These are phyloP conservation scores for rabbit (Oryctolagus cuniculus) DNA, from an alignment of 2,113 vertebrate species.

Conservation along the genomic window mOryCun1.1 NC_091438.1:109754501-109755000, in stretches of 20 bases:
- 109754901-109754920: neutral
- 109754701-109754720: too few species aligned
- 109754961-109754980: constrained; percentile 44
- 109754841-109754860: constrained; percentile 46
- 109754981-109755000: constrained; percentile 64
- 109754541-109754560: too few species aligned
- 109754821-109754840: neutral
- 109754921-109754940: neutral
- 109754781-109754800: neutral
- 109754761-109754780: neutral
- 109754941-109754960: neutral
- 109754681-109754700: too few species aligned
- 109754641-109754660: too few species aligned
- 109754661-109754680: too few species aligned
- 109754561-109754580: too few species aligned
- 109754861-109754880: constrained; percentile 44
- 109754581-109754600: too few species aligned
- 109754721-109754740: too few species aligned
- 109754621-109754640: too few species aligned
- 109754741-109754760: neutral
- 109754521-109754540: too few species aligned
- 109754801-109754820: constrained; percentile 17
- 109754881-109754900: neutral
- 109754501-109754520: too few species aligned
- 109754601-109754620: too few species aligned